Base-by-base conservation (phyloP, 2,888 invertebrate genomes). In the Andrena chrysosceles region DNA sequence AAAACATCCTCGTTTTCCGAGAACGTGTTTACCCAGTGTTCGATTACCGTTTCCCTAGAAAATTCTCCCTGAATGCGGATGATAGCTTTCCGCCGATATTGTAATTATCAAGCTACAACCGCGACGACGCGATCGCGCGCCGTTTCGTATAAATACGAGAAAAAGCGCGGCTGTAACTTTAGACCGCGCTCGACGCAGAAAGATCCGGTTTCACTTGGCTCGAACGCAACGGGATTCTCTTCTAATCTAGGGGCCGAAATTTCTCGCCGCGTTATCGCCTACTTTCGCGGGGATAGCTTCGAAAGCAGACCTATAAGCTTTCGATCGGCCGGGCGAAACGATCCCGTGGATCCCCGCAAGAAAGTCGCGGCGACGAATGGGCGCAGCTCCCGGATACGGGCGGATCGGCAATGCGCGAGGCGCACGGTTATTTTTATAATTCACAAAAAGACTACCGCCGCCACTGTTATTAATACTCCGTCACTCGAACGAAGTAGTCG, bases 191-290 rank as follows among this genome's bases (percentile, higher is more conserved):
- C 59, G 73, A 83, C 86, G 74, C 77, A 68, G 54, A 75, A 86
- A 86, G 81, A 87, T 87, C 87, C 84, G 86, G 74, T 86, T 87
- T 87, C 87, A 86, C 81, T 87, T 84, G 88, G 88, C 87, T 79
- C 87, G 63, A 48, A 64, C 33, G 81, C 81, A 81, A 75, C 26
- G 77, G 73, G 69, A 87, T 85, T 75, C 77, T 80, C 66, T 62
- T 56, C 42, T 54, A 77, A 75, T 73, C 76, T 49, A 35, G 48
- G 54, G 10, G 35, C 13, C 70, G 29, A 83, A 86, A 79, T 81
- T 79, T 80, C 70, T 71, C 68, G 56, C 68, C 52, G 48, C 56
- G 68, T 68, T 73, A 35, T 70, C 59, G 62, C 23, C 29, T 33
- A 42, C 60, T 76, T 71, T 82, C 60, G 66, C 54, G 8, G 13